phyloP scores from a whole-genome alignment of 2,888 invertebrate species.

The Baronia brevicornis region DNA sequence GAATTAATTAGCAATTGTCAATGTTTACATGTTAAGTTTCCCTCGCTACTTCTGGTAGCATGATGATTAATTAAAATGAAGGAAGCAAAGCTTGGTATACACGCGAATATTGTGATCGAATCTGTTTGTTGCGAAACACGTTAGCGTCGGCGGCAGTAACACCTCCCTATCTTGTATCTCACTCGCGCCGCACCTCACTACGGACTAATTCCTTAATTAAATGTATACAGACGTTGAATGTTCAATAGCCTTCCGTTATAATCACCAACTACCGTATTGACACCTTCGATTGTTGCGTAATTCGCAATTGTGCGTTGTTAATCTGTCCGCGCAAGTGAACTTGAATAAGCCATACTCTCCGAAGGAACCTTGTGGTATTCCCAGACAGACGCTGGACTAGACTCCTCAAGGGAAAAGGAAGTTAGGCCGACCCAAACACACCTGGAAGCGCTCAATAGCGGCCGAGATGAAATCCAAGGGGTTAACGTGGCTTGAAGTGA shows the following conservation, averaged over 20 bases:
- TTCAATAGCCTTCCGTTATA: constrained; percentile 31
- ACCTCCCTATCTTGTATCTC: constrained; percentile 33
- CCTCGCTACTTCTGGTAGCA: no score
- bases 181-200: constrained; percentile 28
- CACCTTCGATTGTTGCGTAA: constrained; percentile 9
- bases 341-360: no score
- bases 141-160: constrained; percentile 29
- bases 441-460: no score
- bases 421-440: no score
- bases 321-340: no score
- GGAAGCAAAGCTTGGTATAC: constrained; percentile 29
- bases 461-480: no score
- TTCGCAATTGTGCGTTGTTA: background rate
- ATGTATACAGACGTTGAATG: constrained; percentile 36
- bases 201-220: constrained; percentile 54
- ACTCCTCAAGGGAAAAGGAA: no score
- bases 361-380: no score
- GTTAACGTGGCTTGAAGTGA: no score
- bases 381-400: no score
- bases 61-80: constrained; percentile 24
- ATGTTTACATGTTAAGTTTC: background rate
- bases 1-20: no score
- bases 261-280: constrained; percentile 13
- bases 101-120: constrained; percentile 30
- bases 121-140: constrained; percentile 34